phyloP scores from a whole-genome alignment of 2,888 invertebrate species.

The Microctonus brassicae region DNA sequence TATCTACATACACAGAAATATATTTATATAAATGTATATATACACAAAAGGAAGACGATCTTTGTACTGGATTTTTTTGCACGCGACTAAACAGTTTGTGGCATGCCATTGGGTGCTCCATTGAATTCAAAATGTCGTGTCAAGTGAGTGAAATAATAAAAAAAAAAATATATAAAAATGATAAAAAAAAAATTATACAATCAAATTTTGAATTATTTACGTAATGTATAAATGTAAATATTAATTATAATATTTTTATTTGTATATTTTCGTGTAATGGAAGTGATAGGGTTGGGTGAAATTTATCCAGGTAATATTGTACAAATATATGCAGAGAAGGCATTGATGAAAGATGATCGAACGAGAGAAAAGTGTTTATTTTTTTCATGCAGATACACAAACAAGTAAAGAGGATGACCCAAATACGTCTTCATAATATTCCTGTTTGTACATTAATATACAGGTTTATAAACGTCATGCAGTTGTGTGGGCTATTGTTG shows the following conservation, averaged over 20 bases:
- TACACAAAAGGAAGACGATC: neutral
- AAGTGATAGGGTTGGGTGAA: no score
- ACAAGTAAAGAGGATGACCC: constrained; percentile 44
- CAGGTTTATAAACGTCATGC: neutral
- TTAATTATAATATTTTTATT: no score
- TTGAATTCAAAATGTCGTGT: constrained; percentile 43
- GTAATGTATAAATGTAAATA: no score
- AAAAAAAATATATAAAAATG: neutral
- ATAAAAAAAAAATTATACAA: neutral
- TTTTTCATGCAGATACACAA: constrained; percentile 31
- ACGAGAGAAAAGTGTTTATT: constrained; percentile 5
- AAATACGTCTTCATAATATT: constrained; percentile 44
- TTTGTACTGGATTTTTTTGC: constrained; percentile 35
- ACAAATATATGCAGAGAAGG: no score
- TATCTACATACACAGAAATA: no score
- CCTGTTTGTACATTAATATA: neutral
- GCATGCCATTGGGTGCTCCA: constrained; percentile 45
- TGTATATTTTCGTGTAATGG: neutral
- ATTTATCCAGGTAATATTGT: no score
- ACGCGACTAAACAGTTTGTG: constrained; percentile 46
- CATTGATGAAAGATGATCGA: constrained; percentile 13
- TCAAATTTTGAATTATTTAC: neutral
- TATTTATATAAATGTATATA: no score
- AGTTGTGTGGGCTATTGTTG: neutral
- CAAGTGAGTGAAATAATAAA: neutral